Base-by-base conservation (phyloP, 2,888 invertebrate species). In the Ennomos quercinarius region DNA sequence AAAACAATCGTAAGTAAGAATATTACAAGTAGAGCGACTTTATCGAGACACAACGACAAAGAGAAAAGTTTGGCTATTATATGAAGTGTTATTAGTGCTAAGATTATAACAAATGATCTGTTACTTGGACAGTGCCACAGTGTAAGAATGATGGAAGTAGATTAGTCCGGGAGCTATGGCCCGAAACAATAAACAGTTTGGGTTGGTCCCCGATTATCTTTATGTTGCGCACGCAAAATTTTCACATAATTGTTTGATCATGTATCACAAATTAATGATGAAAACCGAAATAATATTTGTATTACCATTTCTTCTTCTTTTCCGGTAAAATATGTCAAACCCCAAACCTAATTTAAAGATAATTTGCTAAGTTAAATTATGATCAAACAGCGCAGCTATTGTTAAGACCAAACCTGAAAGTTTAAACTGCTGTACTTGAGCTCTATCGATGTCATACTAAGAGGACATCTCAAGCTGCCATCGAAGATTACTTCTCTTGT, bases 141-240 rank as follows among this genome's bases (percentile, higher is more conserved):
- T 66, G 68, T 69, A 64, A 74, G 75, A 77, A 78, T 77, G 73
- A 83, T 76, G 77, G 39, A 65, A 56, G 59, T 53, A 50, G 50
- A 51, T 27, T 46, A 55, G 51, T 3, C 43, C 35, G 42, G 49
- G 54, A 59, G 46, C 44, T 0, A 39, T 10, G 13, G 57, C 11
- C 10, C n/a, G 1, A 54, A 41, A n/a, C 11, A 40, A 6, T 47
- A 9, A 43, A 17, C 11, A n/a, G 11, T 1, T 45, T 6, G n/a
- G 8, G 34, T 17, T 17, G 2, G 27, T 27, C 6, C 0, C 6
- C 27, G 27, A 27, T 2, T 17, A 27, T 27, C 4, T 17, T 2
- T 17, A 17, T 17, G 17, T 4, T 27, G 27, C 27, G 27, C 27
- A 27, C 0, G 27, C 6, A 27, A 27, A 27, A 27, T 4, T 27